Evolutionary conservation across 2,888 invertebrate genomes (phyloP).

Genomic region (Limenitis camilla): DNA sequence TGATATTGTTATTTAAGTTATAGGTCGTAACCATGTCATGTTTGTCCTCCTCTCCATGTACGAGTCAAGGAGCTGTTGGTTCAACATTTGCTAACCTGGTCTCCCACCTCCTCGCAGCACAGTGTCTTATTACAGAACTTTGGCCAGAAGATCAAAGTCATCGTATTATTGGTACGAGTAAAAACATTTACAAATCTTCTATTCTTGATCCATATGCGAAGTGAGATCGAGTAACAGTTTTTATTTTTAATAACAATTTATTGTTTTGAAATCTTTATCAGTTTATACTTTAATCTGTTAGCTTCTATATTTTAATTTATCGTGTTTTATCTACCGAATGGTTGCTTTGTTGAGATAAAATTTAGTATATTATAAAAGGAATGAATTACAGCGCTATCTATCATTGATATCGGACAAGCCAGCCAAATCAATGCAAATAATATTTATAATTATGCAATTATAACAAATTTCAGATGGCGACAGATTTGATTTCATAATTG

Average conservation of each 20-base stretch:
- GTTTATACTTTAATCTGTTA: too few species aligned
- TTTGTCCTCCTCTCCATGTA: constrained; percentile 11
- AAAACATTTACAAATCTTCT: neutral
- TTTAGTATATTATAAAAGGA: too few species aligned
- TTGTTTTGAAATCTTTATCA: too few species aligned
- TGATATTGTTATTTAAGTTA: too few species aligned
- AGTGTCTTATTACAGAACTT: constrained; percentile 51
- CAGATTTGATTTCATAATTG: constrained; percentile 57
- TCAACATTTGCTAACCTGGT: constrained; percentile 43
- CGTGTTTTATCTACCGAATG: too few species aligned
- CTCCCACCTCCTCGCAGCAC: constrained; percentile 51
- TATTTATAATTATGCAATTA: neutral
- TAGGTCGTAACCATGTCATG: neutral
- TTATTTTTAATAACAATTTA: neutral
- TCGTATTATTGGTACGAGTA: constrained; percentile 42
- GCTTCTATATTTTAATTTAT: too few species aligned
- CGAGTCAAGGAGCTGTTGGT: constrained; percentile 41
- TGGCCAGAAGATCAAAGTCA: constrained; percentile 51
- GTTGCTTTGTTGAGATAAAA: too few species aligned
- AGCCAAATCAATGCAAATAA: neutral
- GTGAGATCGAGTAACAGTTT: neutral
- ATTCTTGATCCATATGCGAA: neutral
- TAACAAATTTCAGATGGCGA: constrained; percentile 41
- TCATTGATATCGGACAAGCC: too few species aligned
- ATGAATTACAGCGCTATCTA: too few species aligned